phyloP scores from a whole-genome alignment of 2,113 vertebrate genomes.

The Siniperca knerii region DNA sequence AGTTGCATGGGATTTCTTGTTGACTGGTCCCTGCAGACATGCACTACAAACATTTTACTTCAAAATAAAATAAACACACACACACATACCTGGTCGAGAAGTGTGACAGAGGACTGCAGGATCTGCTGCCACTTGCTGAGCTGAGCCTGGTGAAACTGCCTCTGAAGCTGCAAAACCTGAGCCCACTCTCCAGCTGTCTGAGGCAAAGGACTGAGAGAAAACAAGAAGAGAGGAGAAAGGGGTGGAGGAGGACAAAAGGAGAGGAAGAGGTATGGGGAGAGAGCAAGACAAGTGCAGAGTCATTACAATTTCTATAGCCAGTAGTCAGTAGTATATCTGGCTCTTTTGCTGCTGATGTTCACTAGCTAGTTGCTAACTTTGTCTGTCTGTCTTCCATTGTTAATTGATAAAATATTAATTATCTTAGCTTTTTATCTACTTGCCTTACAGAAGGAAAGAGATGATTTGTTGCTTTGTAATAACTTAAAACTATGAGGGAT shows the following conservation, averaged over 20 bases:
- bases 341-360: not conserved
- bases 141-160: constrained; percentile 90
- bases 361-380: not conserved
- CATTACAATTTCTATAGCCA: not conserved
- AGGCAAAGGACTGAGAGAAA: constrained; percentile 85
- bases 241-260: too few species aligned
- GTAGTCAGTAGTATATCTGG: not conserved
- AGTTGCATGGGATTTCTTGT: not conserved
- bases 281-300: too few species aligned
- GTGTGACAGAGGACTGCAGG: constrained; percentile 89
- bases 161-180: constrained; percentile 91
- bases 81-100: constrained; percentile 89
- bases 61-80: not conserved
- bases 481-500: not conserved
- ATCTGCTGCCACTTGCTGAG: constrained; percentile 92
- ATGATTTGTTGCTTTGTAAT: not conserved
- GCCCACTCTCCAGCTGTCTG: constrained; percentile 91
- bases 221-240: not conserved
- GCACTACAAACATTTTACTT: not conserved
- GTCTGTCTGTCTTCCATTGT: not conserved
- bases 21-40: not conserved
- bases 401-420: not conserved
- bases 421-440: not conserved
- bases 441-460: not conserved
- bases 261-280: too few species aligned